phyloP scores from a whole-genome alignment of 2,113 vertebrate species.

The Noturus placidus region DNA sequence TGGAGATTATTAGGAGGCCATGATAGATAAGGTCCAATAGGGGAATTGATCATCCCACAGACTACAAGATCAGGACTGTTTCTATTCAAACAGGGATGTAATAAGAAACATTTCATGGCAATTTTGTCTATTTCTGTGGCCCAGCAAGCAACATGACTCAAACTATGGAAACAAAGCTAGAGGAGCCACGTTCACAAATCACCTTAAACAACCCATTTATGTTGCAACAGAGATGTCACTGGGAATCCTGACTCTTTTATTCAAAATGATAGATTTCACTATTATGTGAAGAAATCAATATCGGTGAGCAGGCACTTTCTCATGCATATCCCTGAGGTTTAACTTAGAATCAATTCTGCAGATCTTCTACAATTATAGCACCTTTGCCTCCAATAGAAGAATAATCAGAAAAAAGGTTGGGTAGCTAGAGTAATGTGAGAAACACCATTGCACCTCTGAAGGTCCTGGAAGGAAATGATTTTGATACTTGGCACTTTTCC shows the following conservation, averaged over 20 bases:
- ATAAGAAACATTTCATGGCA: constrained; percentile 32
- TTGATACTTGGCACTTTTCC: constrained; percentile 38
- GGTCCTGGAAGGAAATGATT: constrained; percentile 33
- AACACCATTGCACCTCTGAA: constrained; percentile 6
- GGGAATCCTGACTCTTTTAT: constrained; percentile 47
- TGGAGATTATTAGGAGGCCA: no score
- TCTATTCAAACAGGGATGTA: constrained; percentile 44
- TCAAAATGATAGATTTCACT: constrained; percentile 58
- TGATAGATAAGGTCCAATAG: no score
- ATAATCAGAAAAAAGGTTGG: constrained; percentile 4
- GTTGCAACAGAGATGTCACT: constrained; percentile 45
- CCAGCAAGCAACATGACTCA: constrained; percentile 27
- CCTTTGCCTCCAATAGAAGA: constrained; percentile 44
- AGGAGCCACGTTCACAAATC: constrained; percentile 51
- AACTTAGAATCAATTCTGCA: constrained; percentile 57
- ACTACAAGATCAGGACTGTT: constrained; percentile 19
- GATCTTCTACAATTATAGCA: constrained; percentile 55
- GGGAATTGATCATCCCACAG: neutral
- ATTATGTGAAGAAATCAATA: constrained; percentile 60
- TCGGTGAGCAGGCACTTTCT: constrained; percentile 41
- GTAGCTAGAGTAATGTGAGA: neutral
- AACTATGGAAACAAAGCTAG: constrained; percentile 36
- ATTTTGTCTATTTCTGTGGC: constrained; percentile 33
- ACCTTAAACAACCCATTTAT: constrained; percentile 57
- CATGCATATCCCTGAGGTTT: constrained; percentile 49